Conservation (phyloP, 2,888 invertebrate species). For the Sesia apiformis region DNA sequence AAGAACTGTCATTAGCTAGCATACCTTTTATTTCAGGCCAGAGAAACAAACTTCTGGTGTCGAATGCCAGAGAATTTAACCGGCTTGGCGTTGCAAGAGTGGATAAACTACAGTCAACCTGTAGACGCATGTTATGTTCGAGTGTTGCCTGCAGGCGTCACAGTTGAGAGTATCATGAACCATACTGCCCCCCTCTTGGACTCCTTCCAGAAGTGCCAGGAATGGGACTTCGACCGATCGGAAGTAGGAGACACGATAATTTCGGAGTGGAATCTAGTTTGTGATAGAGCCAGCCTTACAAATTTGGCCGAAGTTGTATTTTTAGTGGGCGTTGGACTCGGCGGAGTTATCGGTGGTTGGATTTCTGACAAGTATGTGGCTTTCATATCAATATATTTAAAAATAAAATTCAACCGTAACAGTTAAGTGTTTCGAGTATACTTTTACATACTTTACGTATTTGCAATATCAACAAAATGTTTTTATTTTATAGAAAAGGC, state of each 20-base stretch:
- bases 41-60: slow-evolving; percentile 81
- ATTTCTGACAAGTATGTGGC: slow-evolving; percentile 79
- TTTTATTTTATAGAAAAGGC: too few species aligned
- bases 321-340: slow-evolving; percentile 83
- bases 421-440: too few species aligned
- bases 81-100: slow-evolving; percentile 66
- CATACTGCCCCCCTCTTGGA: slow-evolving; percentile 47
- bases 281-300: slow-evolving; percentile 79
- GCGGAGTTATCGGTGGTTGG: slow-evolving; percentile 85
- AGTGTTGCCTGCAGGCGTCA: slow-evolving; percentile 47
- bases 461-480: too few species aligned
- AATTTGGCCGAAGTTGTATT: slow-evolving; percentile 86
- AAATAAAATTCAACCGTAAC: background rate
- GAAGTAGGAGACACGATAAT: slow-evolving; percentile 79
- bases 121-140: slow-evolving; percentile 73
- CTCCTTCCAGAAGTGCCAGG: slow-evolving; percentile 64
- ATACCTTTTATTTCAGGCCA: slow-evolving; percentile 60
- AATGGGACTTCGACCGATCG: slow-evolving; percentile 76
- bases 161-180: slow-evolving; percentile 47
- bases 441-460: too few species aligned
- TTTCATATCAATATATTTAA: background rate
- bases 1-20: background rate
- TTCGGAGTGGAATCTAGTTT: slow-evolving; percentile 85
- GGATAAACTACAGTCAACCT: slow-evolving; percentile 81
- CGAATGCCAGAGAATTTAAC: slow-evolving; percentile 73